These are phyloP conservation scores for Formica selysi DNA, from an alignment of 1,140 invertebrate species.

Conservation along the genomic window DNA sequence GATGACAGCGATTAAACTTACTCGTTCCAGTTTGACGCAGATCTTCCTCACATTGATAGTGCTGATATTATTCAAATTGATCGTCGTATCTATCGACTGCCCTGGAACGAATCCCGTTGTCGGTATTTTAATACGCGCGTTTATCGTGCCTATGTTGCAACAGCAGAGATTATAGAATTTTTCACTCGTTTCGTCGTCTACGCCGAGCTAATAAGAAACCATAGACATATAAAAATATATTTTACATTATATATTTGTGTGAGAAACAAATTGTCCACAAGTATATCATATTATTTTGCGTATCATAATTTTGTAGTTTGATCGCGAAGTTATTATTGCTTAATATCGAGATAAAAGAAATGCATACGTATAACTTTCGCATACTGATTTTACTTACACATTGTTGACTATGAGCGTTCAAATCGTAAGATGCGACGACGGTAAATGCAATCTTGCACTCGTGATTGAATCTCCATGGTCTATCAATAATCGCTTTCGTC, in stretches of 20 bases:
- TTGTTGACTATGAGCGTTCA: constrained; percentile 59
- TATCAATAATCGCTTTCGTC: constrained; percentile 87
- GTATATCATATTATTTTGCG: background rate
- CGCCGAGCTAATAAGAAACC: constrained; percentile 52
- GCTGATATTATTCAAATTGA: constrained; percentile 89
- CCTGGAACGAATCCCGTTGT: constrained; percentile 89
- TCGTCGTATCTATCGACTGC: constrained; percentile 88
- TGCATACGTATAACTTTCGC: background rate
- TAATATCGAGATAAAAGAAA: background rate
- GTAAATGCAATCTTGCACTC: constrained; percentile 86
- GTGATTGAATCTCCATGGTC: constrained; percentile 87
- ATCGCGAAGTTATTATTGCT: background rate
- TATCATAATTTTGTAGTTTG: background rate
- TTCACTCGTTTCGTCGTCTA: constrained; percentile 84
- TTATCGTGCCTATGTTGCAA: constrained; percentile 87
- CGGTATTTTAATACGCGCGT: constrained; percentile 87
- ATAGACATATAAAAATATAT: no score
- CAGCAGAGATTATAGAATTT: constrained; percentile 88
- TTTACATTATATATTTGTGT: no score
- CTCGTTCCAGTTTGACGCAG: constrained; percentile 88
- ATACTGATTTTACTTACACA: constrained; percentile 49
- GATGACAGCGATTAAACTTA: constrained; percentile 74
- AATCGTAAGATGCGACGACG: constrained; percentile 77
- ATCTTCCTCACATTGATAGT: constrained; percentile 86
- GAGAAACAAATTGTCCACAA: no score